These are phyloP conservation scores for Pelecanus crispus DNA, from an alignment of 2,113 vertebrate species.

Conservation along the genomic window DNA sequence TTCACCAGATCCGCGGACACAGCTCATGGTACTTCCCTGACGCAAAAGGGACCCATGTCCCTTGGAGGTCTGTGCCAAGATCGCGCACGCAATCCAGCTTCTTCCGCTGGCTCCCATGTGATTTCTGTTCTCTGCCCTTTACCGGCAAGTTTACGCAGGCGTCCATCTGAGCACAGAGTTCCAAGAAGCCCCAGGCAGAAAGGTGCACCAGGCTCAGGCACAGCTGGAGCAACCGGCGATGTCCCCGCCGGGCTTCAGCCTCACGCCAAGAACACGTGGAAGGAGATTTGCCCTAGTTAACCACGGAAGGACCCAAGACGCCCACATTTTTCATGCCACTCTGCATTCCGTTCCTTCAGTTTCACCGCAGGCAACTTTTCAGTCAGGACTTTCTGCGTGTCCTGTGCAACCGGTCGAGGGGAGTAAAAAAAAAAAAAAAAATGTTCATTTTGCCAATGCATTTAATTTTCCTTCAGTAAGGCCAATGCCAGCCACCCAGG, in stretches of 20 bases:
- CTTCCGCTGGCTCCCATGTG: accelerated
- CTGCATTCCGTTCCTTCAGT: not conserved
- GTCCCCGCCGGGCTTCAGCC: not conserved
- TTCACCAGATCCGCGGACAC: not conserved
- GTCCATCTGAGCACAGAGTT: not conserved
- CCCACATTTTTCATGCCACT: not conserved
- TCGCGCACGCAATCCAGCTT: accelerated
- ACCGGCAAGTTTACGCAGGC: not conserved
- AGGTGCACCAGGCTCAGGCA: not conserved
- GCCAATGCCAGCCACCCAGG: accelerated
- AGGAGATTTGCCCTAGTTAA: not conserved
- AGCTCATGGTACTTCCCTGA: accelerated
- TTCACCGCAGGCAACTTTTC: not conserved
- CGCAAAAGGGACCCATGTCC: not conserved
- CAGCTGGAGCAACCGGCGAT: accelerated
- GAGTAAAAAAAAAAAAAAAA: too few species aligned
- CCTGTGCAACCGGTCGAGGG: accelerated
- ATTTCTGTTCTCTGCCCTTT: not conserved
- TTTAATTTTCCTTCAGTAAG: not conserved
- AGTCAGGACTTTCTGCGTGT: accelerated
- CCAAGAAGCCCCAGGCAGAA: not conserved
- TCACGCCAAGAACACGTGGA: accelerated
- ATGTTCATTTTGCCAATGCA: accelerated
- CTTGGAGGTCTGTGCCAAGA: not conserved
- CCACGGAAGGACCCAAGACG: not conserved